phyloP scores from a whole-genome alignment of 2,888 invertebrate species.

The Hedya salicella region DNA sequence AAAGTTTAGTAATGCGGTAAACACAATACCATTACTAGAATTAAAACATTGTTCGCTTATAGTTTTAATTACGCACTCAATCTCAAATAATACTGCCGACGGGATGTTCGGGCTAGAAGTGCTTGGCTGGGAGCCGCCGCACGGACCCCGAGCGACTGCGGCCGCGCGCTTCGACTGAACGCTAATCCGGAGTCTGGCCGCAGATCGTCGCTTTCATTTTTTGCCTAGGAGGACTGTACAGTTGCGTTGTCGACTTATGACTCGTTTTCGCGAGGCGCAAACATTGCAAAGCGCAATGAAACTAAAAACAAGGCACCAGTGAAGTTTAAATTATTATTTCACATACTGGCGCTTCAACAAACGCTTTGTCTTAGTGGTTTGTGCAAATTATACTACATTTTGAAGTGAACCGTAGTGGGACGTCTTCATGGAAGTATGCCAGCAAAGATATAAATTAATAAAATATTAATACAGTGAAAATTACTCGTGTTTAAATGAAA shows the following conservation, averaged over 20 bases:
- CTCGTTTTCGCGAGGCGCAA: too few species aligned
- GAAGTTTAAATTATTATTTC: too few species aligned
- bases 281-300: too few species aligned
- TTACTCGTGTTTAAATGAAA: too few species aligned
- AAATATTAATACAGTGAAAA: constrained; percentile 4
- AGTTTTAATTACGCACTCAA: constrained; percentile 67
- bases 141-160: too few species aligned
- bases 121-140: constrained; percentile 42
- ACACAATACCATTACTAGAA: constrained; percentile 36
- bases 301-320: too few species aligned
- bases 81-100: constrained; percentile 78
- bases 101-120: constrained; percentile 51
- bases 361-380: too few species aligned
- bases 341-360: too few species aligned
- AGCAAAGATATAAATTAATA: background rate
- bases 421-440: constrained; percentile 17
- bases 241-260: too few species aligned
- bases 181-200: constrained; percentile 4
- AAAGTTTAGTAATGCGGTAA: constrained; percentile 41
- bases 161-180: constrained; percentile 47
- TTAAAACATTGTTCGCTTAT: constrained; percentile 46
- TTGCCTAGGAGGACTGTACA: too few species aligned
- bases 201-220: background rate
- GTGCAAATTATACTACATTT: too few species aligned
- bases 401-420: background rate